Evolutionary conservation across 2,888 invertebrate genomes (phyloP).

Genomic region (Lithophane socia): DNA sequence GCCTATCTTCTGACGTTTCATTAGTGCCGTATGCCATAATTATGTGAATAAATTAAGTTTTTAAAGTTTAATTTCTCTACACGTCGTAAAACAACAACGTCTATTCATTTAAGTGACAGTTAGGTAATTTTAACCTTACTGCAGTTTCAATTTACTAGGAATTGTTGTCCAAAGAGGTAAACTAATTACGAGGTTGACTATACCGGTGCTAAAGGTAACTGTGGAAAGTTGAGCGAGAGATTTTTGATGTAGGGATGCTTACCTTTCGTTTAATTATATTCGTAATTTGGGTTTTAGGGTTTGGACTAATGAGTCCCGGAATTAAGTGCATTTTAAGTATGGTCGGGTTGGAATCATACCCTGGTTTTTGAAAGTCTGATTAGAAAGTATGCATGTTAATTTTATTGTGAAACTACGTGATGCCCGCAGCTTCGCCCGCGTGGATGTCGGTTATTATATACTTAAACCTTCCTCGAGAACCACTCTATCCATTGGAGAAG

Average conservation of each 20-base stretch:
- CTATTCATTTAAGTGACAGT: no score
- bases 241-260: conserved; percentile 14
- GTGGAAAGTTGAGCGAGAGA: background rate
- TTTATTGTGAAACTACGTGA: no score
- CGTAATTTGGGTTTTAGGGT: conserved; percentile 18
- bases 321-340: conserved; percentile 11
- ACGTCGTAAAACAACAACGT: background rate
- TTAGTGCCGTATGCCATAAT: no score
- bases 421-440: no score
- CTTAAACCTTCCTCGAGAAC: no score
- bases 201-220: background rate
- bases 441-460: no score
- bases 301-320: conserved; percentile 16
- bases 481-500: no score
- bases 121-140: background rate
- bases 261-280: conserved; percentile 32
- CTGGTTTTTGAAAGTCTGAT: background rate
- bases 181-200: background rate
- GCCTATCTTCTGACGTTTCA: background rate
- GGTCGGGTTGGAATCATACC: background rate
- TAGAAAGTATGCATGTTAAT: background rate
- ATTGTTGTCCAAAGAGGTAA: background rate
- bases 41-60: background rate
- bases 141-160: background rate
- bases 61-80: no score